Conservation (phyloP, 2,113 vertebrate species). For the Equus quagga region DNA sequence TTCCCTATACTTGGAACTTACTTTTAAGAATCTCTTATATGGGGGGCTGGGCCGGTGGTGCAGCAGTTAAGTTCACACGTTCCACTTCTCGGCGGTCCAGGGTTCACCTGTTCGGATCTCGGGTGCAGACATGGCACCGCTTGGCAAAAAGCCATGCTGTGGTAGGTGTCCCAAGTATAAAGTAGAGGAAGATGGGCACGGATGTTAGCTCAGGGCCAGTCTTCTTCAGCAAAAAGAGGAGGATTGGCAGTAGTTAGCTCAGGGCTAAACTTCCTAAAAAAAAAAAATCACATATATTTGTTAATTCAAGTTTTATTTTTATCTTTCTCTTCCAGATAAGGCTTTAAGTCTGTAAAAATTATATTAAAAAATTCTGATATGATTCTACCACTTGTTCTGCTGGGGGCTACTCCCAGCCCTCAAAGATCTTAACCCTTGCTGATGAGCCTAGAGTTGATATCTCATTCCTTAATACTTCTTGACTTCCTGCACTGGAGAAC, state of each 20-base stretch:
- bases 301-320: neutral
- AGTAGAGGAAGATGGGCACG: no score
- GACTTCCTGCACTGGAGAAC: neutral
- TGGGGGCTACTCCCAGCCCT: neutral
- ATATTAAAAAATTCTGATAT: neutral
- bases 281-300: neutral
- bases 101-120: no score
- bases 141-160: no score
- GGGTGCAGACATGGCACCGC: no score
- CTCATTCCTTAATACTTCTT: neutral
- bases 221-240: no score
- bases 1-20: neutral
- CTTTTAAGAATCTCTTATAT: conserved; percentile 5
- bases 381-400: neutral
- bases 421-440: neutral
- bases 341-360: neutral
- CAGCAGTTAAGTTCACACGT: no score
- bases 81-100: no score
- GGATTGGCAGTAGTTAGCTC: no score
- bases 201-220: no score
- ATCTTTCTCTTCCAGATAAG: neutral
- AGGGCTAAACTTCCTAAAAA: no score
- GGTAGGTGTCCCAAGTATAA: no score
- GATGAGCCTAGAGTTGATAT: neutral
- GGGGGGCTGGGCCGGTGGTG: no score